These are phyloP conservation scores for Rhinopithecus roxellana DNA, from an alignment of 2,113 vertebrate species.

Conservation along the genomic window DNA sequence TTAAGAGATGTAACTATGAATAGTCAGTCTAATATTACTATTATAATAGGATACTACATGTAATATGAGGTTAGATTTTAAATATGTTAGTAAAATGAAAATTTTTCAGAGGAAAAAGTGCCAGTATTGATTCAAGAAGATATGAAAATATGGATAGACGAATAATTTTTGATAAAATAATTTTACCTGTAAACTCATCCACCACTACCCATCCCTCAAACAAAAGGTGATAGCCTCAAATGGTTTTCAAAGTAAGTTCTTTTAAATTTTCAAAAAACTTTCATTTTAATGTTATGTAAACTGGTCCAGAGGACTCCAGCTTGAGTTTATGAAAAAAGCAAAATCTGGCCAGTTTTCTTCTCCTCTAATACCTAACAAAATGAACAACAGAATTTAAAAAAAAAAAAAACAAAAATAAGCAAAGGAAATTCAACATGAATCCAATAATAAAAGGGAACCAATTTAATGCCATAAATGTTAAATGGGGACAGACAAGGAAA, in stretches of 20 bases:
- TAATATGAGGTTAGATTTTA: not conserved
- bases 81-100: slow-evolving; percentile 5
- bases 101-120: not conserved
- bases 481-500: not conserved
- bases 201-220: not conserved
- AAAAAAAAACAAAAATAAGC: not conserved
- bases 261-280: not conserved
- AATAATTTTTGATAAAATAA: not conserved
- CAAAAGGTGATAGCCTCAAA: not conserved
- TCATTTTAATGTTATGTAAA: not conserved
- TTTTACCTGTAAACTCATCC: not conserved
- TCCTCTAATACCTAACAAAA: not conserved
- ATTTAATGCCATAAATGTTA: not conserved
- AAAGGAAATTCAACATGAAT: not conserved
- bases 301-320: not conserved
- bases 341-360: not conserved
- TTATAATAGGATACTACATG: not conserved
- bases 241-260: slow-evolving; percentile 11
- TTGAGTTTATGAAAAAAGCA: not conserved
- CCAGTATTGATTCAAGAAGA: not conserved
- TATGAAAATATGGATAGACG: not conserved
- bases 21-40: not conserved
- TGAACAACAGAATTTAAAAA: not conserved
- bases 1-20: not conserved
- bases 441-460: not conserved